phyloP scores from a whole-genome alignment of 2,888 invertebrate species.

The Byasa hedistus region DNA sequence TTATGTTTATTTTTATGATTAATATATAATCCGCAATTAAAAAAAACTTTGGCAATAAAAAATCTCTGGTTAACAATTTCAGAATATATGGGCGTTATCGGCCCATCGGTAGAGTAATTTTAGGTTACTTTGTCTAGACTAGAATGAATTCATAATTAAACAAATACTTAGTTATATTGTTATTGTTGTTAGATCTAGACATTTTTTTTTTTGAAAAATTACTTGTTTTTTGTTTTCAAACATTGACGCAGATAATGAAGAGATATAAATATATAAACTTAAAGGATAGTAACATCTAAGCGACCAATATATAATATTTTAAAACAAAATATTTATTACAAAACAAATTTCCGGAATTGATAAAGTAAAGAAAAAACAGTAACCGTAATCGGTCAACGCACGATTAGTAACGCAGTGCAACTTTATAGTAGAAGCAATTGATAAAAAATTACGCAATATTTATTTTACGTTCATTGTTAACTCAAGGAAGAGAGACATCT shows the following conservation, averaged over 20 bases:
- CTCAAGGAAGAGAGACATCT: conserved; percentile 55
- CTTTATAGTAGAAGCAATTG: conserved; percentile 6
- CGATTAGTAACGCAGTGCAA: conserved; percentile 55
- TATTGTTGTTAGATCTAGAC: too few relatives aligned
- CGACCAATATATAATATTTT: too few relatives aligned
- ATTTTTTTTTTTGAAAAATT: too few relatives aligned
- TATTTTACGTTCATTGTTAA: conserved; percentile 9
- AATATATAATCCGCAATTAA: too few relatives aligned
- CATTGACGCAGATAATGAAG: too few relatives aligned
- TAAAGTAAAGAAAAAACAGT: conserved; percentile 44
- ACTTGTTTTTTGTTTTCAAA: too few relatives aligned
- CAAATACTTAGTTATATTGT: too few relatives aligned
- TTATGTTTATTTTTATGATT: too few relatives aligned
- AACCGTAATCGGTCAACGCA: conserved; percentile 53
- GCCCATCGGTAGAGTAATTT: background rate
- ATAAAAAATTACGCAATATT: conserved; percentile 28
- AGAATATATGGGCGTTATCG: background rate
- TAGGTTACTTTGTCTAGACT: conserved; percentile 4
- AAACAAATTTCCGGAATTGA: background rate
- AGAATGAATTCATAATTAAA: background rate
- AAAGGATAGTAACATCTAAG: too few relatives aligned
- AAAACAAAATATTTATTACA: too few relatives aligned
- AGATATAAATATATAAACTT: too few relatives aligned
- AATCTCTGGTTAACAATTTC: background rate
- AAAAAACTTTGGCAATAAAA: too few relatives aligned